Percentiles rank a stretch among this genome's conserved stretches.
Conservation (phyloP, 1,140 invertebrate species). For the Pogonognathellus flavescens region DNA sequence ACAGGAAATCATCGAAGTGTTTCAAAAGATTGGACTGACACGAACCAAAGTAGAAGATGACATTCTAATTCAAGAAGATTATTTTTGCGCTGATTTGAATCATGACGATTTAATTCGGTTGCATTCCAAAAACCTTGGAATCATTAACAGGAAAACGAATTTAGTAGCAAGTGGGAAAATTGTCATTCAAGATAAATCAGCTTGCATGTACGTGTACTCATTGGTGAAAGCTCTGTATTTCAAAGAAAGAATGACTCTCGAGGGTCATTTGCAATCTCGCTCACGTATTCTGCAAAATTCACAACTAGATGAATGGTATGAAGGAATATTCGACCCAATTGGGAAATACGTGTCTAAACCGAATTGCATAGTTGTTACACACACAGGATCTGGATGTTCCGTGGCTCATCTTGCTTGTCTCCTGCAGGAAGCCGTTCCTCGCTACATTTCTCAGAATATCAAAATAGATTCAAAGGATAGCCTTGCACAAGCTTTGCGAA, state of each 20-base stretch:
- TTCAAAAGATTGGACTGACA: background rate
- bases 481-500: conserved; percentile 43
- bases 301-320: conserved; percentile 52
- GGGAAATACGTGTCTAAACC: conserved; percentile 39
- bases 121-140: conserved; percentile 52
- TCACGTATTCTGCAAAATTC: conserved; percentile 17
- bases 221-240: conserved; percentile 58
- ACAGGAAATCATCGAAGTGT: background rate
- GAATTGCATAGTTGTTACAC: conserved; percentile 57
- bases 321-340: conserved; percentile 44
- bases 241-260: conserved; percentile 51
- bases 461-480: conserved; percentile 1
- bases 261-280: conserved; percentile 31
- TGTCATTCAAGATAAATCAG: conserved; percentile 60
- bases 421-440: conserved; percentile 57
- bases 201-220: conserved; percentile 56
- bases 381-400: conserved; percentile 51
- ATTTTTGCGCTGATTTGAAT: conserved; percentile 37
- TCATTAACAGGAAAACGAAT: conserved; percentile 3
- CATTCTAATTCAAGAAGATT: conserved; percentile 62
- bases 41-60: conserved; percentile 59
- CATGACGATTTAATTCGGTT: conserved; percentile 60
- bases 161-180: conserved; percentile 6
- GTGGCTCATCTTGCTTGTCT: conserved; percentile 62
- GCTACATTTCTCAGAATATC: conserved; percentile 48